These are phyloP conservation scores for Chromoteleia sp. DNA, from an alignment of 2,888 invertebrate species.

Conservation along the genomic window DNA sequence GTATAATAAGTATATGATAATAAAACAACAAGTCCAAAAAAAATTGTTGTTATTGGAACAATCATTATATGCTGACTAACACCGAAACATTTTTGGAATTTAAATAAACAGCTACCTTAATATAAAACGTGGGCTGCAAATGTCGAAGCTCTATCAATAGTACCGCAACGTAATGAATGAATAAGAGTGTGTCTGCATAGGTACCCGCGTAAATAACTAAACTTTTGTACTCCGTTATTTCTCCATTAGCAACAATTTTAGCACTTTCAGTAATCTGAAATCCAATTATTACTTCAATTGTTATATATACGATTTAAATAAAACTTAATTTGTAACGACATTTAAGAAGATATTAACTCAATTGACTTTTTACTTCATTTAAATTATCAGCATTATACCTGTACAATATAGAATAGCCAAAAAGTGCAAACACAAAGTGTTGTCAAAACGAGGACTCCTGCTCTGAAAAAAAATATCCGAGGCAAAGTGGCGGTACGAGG, in stretches of 20 bases:
- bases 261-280: slow-evolving; percentile 90
- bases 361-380: background rate
- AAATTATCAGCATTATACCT: slow-evolving; percentile 83
- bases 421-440: slow-evolving; percentile 97
- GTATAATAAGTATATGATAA: no score
- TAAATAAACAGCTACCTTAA: slow-evolving; percentile 87
- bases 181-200: slow-evolving; percentile 96
- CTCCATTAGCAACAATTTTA: slow-evolving; percentile 91
- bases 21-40: no score
- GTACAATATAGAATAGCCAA: slow-evolving; percentile 99
- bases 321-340: no score
- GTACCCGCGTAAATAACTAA: slow-evolving; percentile 97
- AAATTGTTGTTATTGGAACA: no score
- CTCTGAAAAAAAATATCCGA: slow-evolving; percentile 95
- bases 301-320: background rate
- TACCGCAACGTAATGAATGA: slow-evolving; percentile 97
- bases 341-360: no score
- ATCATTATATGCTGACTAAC: no score
- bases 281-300: background rate
- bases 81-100: no score
- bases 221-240: slow-evolving; percentile 94
- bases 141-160: slow-evolving; percentile 97
- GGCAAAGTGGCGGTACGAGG: slow-evolving; percentile 95
- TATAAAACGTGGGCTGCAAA: slow-evolving; percentile 94
- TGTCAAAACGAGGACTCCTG: slow-evolving; percentile 94